Base-by-base conservation (phyloP, 92 coral and sea anemone species). In the Porites cylindrica region DNA sequence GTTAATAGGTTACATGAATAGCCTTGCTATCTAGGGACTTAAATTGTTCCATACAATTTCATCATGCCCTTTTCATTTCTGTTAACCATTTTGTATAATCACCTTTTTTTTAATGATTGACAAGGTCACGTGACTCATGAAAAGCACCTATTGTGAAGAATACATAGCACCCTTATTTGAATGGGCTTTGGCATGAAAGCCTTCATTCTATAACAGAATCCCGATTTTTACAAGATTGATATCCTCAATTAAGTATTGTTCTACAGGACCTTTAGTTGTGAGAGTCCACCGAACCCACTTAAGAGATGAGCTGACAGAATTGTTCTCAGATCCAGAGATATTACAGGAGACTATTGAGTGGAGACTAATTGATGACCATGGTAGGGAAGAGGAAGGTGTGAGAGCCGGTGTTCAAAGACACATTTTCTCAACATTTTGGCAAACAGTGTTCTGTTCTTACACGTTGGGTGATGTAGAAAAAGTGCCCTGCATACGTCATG, bases 401-500 rank as follows among this genome's bases (percentile, higher is more conserved):
- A 68, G 81, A 58, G 50, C 51, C 23, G 21, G 81, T 38, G 81
- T 77, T 77, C 32, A 62, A 12, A 66, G 85, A 66, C 68, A 77
- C 68, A 52, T 77, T 77, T 77, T 77, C 51, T 77, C 81, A 11
- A 77, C 50, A 24, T 77, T 77, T 77, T 77, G 81, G 81, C 68
- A 77, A 77, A 47, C 64, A 47, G 12, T 47, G 56, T 77, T 77
- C 81, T 77, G 17, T 7, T 77, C 81, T 24, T 8, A 10, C 64
- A 86, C 86, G 16, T 52, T 75, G 23, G 88, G 91, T 20, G 75
- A 67, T 70, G 5, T 66, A 26, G 88, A 76, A 77, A 88, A 88
- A 61, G 92, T 89, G 68, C 88, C 88, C 9, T 64, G 78, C 70
- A 83, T 89, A 47, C 62, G 88, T 62, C 88, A 82, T 75, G 87